Evolutionary conservation across 2,888 invertebrate species (phyloP), one percentile per base, ranked within the genome.

Genomic region (Leptinotarsa rubiginosa): DNA sequence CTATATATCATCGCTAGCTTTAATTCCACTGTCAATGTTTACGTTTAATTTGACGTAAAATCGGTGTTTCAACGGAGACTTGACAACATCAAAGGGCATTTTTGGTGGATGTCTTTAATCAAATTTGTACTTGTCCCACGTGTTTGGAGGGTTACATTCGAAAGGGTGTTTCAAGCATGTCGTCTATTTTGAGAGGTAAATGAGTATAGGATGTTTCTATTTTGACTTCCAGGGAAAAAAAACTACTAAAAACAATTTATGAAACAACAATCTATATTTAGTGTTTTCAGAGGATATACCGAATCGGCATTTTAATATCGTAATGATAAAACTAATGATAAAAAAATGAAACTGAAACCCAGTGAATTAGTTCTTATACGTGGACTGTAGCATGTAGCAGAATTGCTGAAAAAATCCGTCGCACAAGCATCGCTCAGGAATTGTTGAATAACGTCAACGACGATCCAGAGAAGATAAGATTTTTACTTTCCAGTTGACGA

Each of bases 11-110:
- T 59, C 59, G 59, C 25, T 15, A n/a, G 3, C 59, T 15, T 59
- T 59, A 16, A 41, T 59, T 59, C 2, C 22, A 59, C 25, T 25
- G 15, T 59, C 59, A 22, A 25, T 59, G 59, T 59, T 59, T 59
- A 59, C 25, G 20, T 22, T 22, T 59, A 25, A 59, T 59, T 25
- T 25, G 25, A 59, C 59, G 59, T 59, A 25, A 3, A 20, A 25
- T 25, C 59, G 59, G 41, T 59, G 25, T 59, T 15, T 59, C 4
- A 12, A 59, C 7, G 22, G 59, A 22, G 13, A 22, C 13, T 59
- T 25, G 15, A 59, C 56, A 59, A 25, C 22, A 59, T 59, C 22
- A 25, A 59, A 52, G 52, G n/a, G 2, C 18, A 52, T 52, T n/a
- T 52, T 52, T 52, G 52, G 52, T 52, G 18, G 52, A 3, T 25